phyloP scores from a whole-genome alignment of 1,140 invertebrate genomes.

The Hylaeus anthracinus region DNA sequence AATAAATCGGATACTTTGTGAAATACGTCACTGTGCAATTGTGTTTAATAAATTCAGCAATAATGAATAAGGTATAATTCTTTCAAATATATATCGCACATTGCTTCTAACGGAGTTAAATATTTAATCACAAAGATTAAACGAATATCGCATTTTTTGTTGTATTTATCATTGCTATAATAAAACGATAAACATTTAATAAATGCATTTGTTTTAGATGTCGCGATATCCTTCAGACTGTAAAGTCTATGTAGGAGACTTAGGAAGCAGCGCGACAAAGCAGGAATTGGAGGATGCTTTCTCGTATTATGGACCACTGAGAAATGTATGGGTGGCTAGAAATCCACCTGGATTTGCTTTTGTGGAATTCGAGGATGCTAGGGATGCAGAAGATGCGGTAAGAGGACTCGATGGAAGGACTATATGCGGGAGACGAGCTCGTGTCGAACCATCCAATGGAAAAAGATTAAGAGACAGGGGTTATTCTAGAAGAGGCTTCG shows the following conservation, averaged over 20 bases:
- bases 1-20: conserved; percentile 1
- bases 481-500: conserved; percentile 83
- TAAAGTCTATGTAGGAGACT: conserved; percentile 99
- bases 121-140: not conserved
- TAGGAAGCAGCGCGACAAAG: conserved; percentile 94
- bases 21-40: conserved; percentile 1
- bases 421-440: conserved; percentile 93
- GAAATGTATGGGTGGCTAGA: conserved; percentile 98
- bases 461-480: conserved; percentile 81
- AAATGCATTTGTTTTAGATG: conserved; percentile 68
- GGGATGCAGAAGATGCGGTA: conserved; percentile 98
- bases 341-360: conserved; percentile 98
- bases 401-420: conserved; percentile 96
- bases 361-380: conserved; percentile 98
- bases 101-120: not conserved
- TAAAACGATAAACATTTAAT: not conserved
- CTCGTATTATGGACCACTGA: conserved; percentile 95
- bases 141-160: not conserved
- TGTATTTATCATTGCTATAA: not conserved
- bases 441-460: conserved; percentile 95
- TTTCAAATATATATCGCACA: not conserved
- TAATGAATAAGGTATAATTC: conserved; percentile 39
- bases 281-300: conserved; percentile 96
- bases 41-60: conserved; percentile 18
- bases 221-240: conserved; percentile 93